Evolutionary conservation across 1,140 invertebrate genomes (phyloP), one percentile per base, ranked within the genome.

Genomic region (Lerema accius): DNA sequence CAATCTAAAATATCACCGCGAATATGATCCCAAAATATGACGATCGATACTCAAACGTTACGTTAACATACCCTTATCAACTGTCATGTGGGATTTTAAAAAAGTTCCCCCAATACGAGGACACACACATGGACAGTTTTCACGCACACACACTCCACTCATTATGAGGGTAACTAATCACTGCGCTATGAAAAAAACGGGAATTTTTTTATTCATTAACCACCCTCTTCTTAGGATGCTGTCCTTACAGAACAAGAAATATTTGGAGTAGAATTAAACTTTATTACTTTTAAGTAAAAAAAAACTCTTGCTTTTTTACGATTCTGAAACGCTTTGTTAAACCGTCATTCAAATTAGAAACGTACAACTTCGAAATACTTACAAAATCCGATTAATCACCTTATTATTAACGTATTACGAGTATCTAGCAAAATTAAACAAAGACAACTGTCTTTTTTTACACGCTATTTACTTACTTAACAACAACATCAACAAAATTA

Each of bases 161-260:
- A 90, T 90, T 90, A 90, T 79, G 69, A 81, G 87, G 87, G 85
- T 90, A 90, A 88, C 87, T 90, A 90, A 90, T 90, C 87, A 90
- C 85, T 86, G 79, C 74, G 82, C 78, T 81, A 82, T 73, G 78
- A 86, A 86, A 89, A 85, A 87, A 90, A 82, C 72, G 74, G 63
- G 80, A 74, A 81, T 84, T 90, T 90, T 89, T 90, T 90, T 88
- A 88, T 88, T 90, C 87, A 90, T 90, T 90, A 90, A 88, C 82
- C 87, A 86, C 85, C 87, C 87, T 85, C 82, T 81, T 74, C 82
- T 86, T 86, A 81, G 70, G 65, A 76, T 67, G 69, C 73, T 75
- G 75, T 80, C 75, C 73, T 70, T 73, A 67, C 71, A 69, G 63
- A 63, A 76, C 71, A 76, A 48, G 58, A 67, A 73, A 77, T 5